Evolutionary conservation across 2,797 vertebrate species (phyloP).

Genomic region (Macropus fuliginosus): DNA sequence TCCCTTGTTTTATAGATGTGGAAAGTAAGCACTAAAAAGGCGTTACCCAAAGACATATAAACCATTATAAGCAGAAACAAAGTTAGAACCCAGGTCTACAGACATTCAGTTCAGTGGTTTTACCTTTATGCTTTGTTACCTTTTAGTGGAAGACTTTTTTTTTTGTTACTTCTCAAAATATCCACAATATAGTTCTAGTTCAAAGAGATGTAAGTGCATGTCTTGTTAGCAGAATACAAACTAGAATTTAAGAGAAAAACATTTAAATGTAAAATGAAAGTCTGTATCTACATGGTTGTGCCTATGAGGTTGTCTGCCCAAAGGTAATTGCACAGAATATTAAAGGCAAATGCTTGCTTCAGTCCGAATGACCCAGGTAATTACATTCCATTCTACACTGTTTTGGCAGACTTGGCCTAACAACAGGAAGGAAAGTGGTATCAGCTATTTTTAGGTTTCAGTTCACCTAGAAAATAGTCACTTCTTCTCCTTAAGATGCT

Average conservation of each 20-base stretch:
- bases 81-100: not conserved
- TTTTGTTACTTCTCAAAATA: conserved; percentile 46
- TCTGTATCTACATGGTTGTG: conserved; percentile 3
- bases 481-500: conserved; percentile 50
- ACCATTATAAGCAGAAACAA: not conserved
- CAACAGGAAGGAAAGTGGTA: conserved; percentile 38
- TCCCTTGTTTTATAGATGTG: not conserved
- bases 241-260: conserved; percentile 50
- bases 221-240: conserved; percentile 60
- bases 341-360: conserved; percentile 43
- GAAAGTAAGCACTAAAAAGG: not conserved
- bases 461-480: conserved; percentile 17
- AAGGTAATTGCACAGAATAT: conserved; percentile 41
- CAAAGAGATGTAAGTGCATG: conserved; percentile 51
- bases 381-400: conserved; percentile 4
- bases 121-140: not conserved
- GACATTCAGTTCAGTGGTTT: not conserved
- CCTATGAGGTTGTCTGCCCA: conserved; percentile 38
- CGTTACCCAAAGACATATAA: not conserved
- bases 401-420: conserved; percentile 3
- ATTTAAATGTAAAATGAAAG: conserved; percentile 47
- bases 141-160: conserved; percentile 41
- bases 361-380: conserved; percentile 25
- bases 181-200: conserved; percentile 43
- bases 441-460: conserved; percentile 58